Evolutionary conservation across 2,797 vertebrate genomes (phyloP).

Genomic region (Liasis olivaceus): DNA sequence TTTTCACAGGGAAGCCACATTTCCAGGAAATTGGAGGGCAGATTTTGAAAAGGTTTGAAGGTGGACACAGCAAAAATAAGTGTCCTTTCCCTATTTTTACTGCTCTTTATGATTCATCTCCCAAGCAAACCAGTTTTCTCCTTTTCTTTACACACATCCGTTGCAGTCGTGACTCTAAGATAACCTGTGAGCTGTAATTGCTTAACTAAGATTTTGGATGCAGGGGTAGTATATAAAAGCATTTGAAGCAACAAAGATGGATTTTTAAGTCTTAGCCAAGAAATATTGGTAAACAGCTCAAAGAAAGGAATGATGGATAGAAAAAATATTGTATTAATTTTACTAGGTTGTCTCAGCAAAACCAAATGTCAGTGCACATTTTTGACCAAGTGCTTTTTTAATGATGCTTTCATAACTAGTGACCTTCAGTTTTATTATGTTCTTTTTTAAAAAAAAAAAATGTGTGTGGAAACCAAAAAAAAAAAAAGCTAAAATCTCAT

Average conservation of each 20-base stretch:
- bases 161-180: background rate
- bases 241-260: background rate
- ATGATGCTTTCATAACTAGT: slow-evolving; percentile 33
- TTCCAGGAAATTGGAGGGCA: background rate
- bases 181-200: background rate
- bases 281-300: slow-evolving; percentile 15
- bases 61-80: background rate
- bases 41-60: background rate
- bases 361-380: background rate
- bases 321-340: slow-evolving; percentile 16
- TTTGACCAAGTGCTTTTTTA: slow-evolving; percentile 38
- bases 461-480: background rate
- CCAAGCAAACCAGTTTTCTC: background rate
- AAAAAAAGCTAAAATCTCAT: background rate
- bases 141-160: background rate
- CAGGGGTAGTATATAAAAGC: background rate
- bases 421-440: slow-evolving; percentile 25
- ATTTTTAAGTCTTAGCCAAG: background rate
- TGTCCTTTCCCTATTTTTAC: background rate
- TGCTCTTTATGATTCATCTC: background rate
- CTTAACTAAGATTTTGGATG: background rate
- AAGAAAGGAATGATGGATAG: slow-evolving; percentile 4
- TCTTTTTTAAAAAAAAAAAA: background rate
- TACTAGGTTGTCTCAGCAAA: background rate
- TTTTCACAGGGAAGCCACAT: background rate